A percentile compares a stretch with the other conserved stretches of the same genome.
These are phyloP conservation scores for Flexamia atlantica DNA, from an alignment of 2,888 invertebrate species.

Conservation along the genomic window DNA sequence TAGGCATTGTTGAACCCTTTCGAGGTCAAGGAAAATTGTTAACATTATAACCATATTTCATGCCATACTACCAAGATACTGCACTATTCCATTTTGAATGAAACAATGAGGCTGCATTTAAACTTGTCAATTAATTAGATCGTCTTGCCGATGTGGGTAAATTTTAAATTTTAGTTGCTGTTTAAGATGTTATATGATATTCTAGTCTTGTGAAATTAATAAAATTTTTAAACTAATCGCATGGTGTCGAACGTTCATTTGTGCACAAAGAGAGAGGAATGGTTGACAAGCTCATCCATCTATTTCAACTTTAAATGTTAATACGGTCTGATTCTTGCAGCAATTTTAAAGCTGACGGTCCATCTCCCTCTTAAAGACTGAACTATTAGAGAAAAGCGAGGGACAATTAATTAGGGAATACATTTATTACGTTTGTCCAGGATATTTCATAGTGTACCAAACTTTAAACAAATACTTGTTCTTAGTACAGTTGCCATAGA, in stretches of 20 bases:
- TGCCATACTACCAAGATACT: no score
- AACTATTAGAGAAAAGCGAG: no score
- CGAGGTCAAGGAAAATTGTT: neutral
- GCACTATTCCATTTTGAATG: neutral
- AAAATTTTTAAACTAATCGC: constrained; percentile 2
- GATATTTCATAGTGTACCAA: no score
- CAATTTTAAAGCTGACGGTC: no score
- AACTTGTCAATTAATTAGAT: neutral
- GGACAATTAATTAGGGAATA: no score
- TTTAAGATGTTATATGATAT: neutral
- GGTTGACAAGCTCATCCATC: constrained; percentile 52
- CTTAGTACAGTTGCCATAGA: no score
- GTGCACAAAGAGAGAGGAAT: constrained; percentile 45
- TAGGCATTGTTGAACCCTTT: constrained; percentile 22
- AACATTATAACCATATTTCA: constrained; percentile 49
- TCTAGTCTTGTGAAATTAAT: constrained; percentile 16
- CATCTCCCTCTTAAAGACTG: no score
- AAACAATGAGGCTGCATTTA: neutral
- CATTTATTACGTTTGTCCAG: no score
- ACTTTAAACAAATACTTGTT: no score
- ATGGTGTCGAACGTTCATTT: neutral
- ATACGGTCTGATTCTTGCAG: no score
- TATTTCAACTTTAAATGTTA: constrained; percentile 58
- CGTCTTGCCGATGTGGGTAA: neutral
- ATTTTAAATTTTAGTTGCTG: neutral